Conservation (phyloP, 1,140 invertebrate species). For the Calliopsis andreniformis region DNA sequence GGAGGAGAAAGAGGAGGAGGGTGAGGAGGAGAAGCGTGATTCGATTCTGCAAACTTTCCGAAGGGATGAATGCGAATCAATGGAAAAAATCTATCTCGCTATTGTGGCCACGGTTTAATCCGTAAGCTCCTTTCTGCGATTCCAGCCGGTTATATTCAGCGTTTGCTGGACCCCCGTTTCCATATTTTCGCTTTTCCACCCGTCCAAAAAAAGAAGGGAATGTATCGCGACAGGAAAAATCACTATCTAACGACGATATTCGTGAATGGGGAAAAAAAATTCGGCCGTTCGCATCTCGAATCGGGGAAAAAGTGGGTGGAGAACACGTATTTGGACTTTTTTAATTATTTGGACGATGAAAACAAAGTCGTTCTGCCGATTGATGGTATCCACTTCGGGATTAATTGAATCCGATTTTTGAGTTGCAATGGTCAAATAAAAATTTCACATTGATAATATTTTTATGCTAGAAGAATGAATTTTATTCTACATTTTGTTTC, state of each 20-base stretch:
- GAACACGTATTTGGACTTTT: not conserved
- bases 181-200: not conserved
- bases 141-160: not conserved
- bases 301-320: not conserved
- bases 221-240: not conserved
- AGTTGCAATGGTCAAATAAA: too few species aligned
- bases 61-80: slow-evolving; percentile 1
- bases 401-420: too few species aligned
- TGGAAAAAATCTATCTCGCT: not conserved
- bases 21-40: not conserved
- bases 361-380: too few species aligned
- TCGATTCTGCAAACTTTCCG: too few species aligned
- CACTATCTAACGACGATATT: not conserved
- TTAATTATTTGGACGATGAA: too few species aligned
- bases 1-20: not conserved
- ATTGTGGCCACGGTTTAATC: slow-evolving; percentile 7
- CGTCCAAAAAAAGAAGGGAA: not conserved
- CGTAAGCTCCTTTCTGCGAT: slow-evolving; percentile 7
- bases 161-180: not conserved
- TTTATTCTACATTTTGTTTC: too few species aligned
- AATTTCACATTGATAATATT: too few species aligned
- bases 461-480: too few species aligned
- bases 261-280: too few species aligned
- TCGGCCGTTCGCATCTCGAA: not conserved
- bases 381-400: too few species aligned